A percentile compares a stretch with the other conserved stretches of the same genome.
These are phyloP conservation scores for Halcyon badia DNA, from an alignment of 2,797 vertebrate genomes.

Conservation along the genomic window DNA sequence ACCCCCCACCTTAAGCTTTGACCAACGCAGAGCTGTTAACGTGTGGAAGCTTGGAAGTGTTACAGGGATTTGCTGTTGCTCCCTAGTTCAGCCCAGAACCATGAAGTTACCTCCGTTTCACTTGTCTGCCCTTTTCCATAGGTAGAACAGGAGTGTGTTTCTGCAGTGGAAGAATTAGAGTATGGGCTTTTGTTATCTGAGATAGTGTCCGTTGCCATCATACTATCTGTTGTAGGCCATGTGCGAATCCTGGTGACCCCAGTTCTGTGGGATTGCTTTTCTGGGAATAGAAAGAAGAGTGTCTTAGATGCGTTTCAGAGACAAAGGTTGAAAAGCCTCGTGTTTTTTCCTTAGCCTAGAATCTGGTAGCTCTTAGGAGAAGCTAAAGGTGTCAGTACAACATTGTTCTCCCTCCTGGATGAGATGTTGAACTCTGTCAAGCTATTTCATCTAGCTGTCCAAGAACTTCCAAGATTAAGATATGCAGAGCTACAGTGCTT, in stretches of 20 bases:
- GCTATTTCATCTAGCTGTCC: not conserved
- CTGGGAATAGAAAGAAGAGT: not conserved
- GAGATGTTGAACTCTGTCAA: not conserved
- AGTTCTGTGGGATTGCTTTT: not conserved
- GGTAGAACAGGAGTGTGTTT: not conserved
- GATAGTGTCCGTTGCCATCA: not conserved
- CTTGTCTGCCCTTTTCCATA: not conserved
- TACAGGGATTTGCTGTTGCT: not conserved
- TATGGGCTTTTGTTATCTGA: not conserved
- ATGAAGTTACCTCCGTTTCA: not conserved
- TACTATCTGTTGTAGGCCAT: not conserved
- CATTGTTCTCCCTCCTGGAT: not conserved
- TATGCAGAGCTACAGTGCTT: not conserved
- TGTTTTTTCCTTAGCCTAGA: not conserved
- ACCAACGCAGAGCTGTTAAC: rapidly evolving
- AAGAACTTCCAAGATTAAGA: not conserved
- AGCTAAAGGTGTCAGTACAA: not conserved
- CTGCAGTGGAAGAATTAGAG: not conserved
- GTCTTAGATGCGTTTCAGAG: not conserved
- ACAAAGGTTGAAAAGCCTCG: not conserved
- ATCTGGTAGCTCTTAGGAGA: not conserved
- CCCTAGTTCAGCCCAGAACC: too few relatives aligned
- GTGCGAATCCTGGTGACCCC: not conserved
- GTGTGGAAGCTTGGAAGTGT: not conserved
- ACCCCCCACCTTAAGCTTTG: not conserved